Conservation (phyloP, 2,113 vertebrate species). For the Microtus ochrogaster region DNA sequence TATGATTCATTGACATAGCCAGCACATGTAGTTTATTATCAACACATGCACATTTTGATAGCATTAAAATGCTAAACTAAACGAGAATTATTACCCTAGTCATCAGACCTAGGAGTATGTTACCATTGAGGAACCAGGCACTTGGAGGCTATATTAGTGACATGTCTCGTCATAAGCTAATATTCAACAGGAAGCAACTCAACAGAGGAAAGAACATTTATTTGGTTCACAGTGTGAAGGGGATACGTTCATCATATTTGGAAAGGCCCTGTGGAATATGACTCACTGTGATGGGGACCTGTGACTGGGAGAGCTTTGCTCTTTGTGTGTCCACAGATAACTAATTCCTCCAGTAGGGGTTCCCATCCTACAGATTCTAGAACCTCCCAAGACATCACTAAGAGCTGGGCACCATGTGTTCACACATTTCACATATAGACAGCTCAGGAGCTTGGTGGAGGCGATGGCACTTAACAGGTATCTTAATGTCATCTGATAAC, state of each 20-base stretch:
- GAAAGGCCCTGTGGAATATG: background rate
- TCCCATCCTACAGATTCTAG: background rate
- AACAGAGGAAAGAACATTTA: background rate
- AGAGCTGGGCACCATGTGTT: background rate
- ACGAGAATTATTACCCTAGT: background rate
- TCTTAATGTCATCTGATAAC: background rate
- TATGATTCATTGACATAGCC: background rate
- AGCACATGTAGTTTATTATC: background rate
- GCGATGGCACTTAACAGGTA: background rate
- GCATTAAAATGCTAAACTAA: constrained; percentile 2
- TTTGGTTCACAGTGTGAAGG: background rate
- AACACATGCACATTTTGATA: background rate
- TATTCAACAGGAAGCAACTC: background rate
- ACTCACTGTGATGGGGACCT: background rate
- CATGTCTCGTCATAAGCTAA: background rate
- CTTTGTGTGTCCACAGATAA: background rate
- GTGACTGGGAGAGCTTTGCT: background rate
- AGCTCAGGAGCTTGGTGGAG: background rate
- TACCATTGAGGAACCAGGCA: background rate
- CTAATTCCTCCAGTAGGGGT: background rate
- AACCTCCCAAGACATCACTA: background rate
- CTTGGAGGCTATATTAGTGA: background rate
- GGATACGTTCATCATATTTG: background rate
- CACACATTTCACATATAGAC: background rate
- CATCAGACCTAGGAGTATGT: background rate